Percentiles rank a stretch among this genome's conserved stretches.
phyloP scores from a whole-genome alignment of 2,888 invertebrate genomes.

The Euspilapteryx auroguttella region DNA sequence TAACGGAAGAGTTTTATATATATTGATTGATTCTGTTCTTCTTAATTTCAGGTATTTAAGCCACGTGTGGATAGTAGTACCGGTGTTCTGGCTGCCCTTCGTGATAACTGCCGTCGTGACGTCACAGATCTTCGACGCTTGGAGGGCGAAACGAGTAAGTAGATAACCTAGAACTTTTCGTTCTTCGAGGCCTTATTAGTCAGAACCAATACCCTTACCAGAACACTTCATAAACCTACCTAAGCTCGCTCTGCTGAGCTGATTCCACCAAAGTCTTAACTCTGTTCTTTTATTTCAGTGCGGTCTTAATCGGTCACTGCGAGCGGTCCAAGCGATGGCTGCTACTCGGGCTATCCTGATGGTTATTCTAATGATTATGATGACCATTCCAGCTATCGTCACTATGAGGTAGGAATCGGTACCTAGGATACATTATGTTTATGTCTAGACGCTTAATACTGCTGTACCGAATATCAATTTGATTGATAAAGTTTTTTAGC shows the following conservation, averaged over 20 bases:
- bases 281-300: too few relatives aligned
- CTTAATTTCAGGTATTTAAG: conserved; percentile 23
- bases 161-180: too few relatives aligned
- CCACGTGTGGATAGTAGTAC: conserved; percentile 30
- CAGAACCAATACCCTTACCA: too few relatives aligned
- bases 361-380: conserved; percentile 9
- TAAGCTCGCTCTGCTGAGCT: too few relatives aligned
- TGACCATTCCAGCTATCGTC: conserved; percentile 13
- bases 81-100: conserved; percentile 37
- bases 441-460: too few relatives aligned
- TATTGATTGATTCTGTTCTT: background rate
- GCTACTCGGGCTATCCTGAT: conserved; percentile 21
- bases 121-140: conserved; percentile 23
- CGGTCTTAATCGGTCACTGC: conserved; percentile 27
- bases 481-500: too few relatives aligned
- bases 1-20: background rate
- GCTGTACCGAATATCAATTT: too few relatives aligned
- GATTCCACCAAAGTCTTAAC: too few relatives aligned
- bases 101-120: conserved; percentile 14
- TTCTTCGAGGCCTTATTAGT: background rate
- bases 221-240: too few relatives aligned
- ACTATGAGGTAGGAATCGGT: too few relatives aligned
- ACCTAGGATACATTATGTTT: conserved; percentile 26
- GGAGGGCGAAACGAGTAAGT: conserved; percentile 19
- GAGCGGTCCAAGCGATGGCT: conserved; percentile 24